Evolutionary conservation across 1,140 invertebrate genomes (phyloP).

Genomic region (Drosophila azteca): DNA sequence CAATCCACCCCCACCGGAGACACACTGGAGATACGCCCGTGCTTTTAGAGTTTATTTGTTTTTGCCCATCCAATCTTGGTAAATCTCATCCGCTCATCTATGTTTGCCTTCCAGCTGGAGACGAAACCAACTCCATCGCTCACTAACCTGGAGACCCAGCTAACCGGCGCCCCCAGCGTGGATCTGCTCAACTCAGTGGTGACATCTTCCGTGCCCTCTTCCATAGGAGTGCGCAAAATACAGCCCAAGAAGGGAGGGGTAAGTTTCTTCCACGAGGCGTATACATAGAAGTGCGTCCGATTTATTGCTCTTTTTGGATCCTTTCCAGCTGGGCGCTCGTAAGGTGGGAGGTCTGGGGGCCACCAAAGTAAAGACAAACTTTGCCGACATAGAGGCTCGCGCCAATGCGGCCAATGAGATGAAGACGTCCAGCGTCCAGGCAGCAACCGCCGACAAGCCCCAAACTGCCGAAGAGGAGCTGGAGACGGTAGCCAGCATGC

Average conservation of each 20-base stretch:
- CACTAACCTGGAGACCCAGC: slow-evolving; percentile 35
- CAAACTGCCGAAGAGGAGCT: slow-evolving; percentile 84
- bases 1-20: slow-evolving; percentile 1
- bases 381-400: slow-evolving; percentile 97
- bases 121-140: slow-evolving; percentile 41
- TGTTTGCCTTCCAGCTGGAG: slow-evolving; percentile 49
- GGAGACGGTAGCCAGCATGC: slow-evolving; percentile 89
- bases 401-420: slow-evolving; percentile 91
- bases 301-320: not conserved
- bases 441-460: slow-evolving; percentile 76
- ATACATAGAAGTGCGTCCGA: not conserved
- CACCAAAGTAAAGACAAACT: slow-evolving; percentile 97
- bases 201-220: slow-evolving; percentile 44
- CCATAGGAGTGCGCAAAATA: slow-evolving; percentile 88
- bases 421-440: slow-evolving; percentile 83
- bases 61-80: not conserved
- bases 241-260: slow-evolving; percentile 88
- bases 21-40: slow-evolving; percentile 27
- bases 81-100: not conserved
- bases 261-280: slow-evolving; percentile 61
- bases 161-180: slow-evolving; percentile 80
- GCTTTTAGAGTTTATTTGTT: slow-evolving; percentile 21
- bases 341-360: slow-evolving; percentile 95
- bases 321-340: slow-evolving; percentile 86
- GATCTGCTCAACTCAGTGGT: slow-evolving; percentile 79